Percentiles rank a stretch among this genome's conserved stretches.
Evolutionary conservation across 2,888 invertebrate species (phyloP).

Genomic region (Diaphora mendica): DNA sequence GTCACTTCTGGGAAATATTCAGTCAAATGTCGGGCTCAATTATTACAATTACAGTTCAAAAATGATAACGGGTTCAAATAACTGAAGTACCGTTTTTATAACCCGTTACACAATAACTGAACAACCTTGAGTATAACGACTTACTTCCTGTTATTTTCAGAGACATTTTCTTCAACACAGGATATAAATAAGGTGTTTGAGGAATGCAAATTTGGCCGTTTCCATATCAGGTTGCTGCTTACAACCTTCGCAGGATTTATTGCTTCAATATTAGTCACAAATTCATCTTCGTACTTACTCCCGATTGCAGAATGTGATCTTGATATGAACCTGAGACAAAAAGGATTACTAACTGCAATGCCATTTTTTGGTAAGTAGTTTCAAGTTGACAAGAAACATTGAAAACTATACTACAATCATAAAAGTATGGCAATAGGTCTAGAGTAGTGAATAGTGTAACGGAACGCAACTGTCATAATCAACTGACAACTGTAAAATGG

Average conservation of each 20-base stretch:
- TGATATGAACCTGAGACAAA: constrained; percentile 67
- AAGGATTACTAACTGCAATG: constrained; percentile 69
- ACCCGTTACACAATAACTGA: not conserved
- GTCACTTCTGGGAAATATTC: too few relatives aligned
- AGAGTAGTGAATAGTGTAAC: too few relatives aligned
- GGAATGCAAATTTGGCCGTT: constrained; percentile 69
- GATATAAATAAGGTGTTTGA: constrained; percentile 67
- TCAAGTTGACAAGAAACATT: not conserved
- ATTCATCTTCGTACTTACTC: constrained; percentile 66
- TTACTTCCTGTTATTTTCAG: constrained; percentile 14
- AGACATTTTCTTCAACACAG: constrained; percentile 58
- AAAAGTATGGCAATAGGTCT: not conserved
- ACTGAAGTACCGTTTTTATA: not conserved
- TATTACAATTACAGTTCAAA: too few relatives aligned
- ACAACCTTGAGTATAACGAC: not conserved
- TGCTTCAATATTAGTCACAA: constrained; percentile 60
- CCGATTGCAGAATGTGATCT: constrained; percentile 74
- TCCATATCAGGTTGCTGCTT: constrained; percentile 64
- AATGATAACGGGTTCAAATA: not conserved
- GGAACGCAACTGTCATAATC: too few relatives aligned
- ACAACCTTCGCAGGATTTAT: constrained; percentile 57
- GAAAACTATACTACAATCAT: not conserved
- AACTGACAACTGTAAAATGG: too few relatives aligned
- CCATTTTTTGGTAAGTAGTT: constrained; percentile 67
- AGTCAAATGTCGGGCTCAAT: too few relatives aligned